A percentile compares a stretch with the other conserved stretches of the same genome.
Conservation (phyloP, 2,797 vertebrate species). For the Sebastes flavidus region DNA sequence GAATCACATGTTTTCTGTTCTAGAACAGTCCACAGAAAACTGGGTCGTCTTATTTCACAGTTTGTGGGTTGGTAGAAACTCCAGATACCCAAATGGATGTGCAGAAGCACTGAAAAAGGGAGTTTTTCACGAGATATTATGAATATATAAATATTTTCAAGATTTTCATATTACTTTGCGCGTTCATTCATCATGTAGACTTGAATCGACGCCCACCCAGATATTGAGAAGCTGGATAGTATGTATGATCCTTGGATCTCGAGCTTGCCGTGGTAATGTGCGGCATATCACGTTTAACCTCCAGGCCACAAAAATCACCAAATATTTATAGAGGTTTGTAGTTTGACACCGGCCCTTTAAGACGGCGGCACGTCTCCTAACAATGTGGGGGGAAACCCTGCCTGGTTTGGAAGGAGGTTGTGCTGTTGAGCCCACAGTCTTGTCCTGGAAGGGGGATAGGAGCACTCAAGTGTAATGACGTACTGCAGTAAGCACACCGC, state of each 20-base stretch:
- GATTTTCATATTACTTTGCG: constrained; percentile 3
- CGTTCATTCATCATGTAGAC: constrained; percentile 8
- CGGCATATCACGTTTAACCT: constrained; percentile 60
- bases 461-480: constrained; percentile 40
- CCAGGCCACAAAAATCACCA: constrained; percentile 67
- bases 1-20: not conserved
- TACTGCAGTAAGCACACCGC: constrained; percentile 21
- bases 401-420: constrained; percentile 55
- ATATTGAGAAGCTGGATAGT: constrained; percentile 21
- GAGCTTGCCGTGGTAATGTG: constrained; percentile 40
- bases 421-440: constrained; percentile 44
- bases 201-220: constrained; percentile 2
- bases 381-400: constrained; percentile 32
- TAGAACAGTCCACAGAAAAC: not conserved
- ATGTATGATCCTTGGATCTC: constrained; percentile 37
- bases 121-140: not conserved
- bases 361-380: constrained; percentile 49
- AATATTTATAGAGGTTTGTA: constrained; percentile 74
- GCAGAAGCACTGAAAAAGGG: not conserved
- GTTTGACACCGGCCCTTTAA: constrained; percentile 63
- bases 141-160: not conserved
- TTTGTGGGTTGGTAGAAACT: not conserved
- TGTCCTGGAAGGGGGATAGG: constrained; percentile 37
- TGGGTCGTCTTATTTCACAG: not conserved
- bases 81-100: not conserved